Evolutionary conservation across 2,888 invertebrate genomes (phyloP).

Genomic region (Icerya purchasi): DNA sequence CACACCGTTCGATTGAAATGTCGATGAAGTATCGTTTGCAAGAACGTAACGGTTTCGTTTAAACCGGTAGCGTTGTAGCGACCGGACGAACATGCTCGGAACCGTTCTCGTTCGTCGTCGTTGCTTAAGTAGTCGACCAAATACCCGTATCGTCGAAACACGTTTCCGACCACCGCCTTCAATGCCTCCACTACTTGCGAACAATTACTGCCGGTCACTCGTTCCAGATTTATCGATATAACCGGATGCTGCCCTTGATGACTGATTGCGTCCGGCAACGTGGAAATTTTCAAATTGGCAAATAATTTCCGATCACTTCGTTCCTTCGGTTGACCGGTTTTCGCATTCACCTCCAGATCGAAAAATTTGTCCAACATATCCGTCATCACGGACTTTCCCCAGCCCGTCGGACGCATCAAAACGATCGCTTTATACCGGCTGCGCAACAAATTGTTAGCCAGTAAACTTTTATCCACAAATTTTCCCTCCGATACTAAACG

Average conservation of each 20-base stretch:
- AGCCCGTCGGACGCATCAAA: background rate
- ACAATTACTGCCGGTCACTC: background rate
- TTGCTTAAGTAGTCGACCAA: background rate
- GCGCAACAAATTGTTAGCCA: background rate
- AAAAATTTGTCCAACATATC: background rate
- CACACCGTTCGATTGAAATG: background rate
- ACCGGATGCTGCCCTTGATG: background rate
- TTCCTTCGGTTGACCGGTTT: background rate
- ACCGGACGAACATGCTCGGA: background rate
- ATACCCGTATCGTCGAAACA: background rate
- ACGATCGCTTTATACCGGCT: background rate
- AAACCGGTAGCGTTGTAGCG: background rate
- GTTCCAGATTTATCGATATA: background rate
- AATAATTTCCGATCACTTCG: background rate
- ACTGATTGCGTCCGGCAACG: background rate
- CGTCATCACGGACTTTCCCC: background rate
- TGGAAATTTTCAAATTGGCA: background rate
- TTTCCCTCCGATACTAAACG: too few relatives aligned
- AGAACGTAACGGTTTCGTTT: background rate
- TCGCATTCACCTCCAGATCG: background rate
- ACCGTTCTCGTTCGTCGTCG: background rate
- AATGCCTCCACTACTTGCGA: background rate
- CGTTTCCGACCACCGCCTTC: background rate
- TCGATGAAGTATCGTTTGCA: background rate
- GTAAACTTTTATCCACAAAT: background rate